Conservation (phyloP, 2,797 vertebrate species). For the Dendrocincla tyrannina region DNA sequence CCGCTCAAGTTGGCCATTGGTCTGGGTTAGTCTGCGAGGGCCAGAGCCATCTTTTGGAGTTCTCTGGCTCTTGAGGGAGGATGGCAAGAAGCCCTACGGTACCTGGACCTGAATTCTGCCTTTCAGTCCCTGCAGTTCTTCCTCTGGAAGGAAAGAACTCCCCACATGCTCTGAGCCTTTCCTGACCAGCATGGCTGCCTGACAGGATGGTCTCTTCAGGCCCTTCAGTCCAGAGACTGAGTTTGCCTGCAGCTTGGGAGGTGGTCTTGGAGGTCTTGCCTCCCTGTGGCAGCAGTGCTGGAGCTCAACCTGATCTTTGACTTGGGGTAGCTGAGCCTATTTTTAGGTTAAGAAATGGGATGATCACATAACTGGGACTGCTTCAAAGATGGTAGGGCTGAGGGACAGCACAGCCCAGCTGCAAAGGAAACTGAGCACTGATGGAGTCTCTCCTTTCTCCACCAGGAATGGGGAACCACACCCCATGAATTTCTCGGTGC, state of each 20-base stretch:
- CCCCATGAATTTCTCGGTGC: conserved; percentile 87
- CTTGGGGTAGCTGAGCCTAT: fast-evolving
- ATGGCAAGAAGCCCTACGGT: background rate
- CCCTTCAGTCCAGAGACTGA: background rate
- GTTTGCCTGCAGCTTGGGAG: background rate
- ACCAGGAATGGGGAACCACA: conserved; percentile 90
- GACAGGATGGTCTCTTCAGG: background rate
- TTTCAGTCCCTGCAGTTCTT: background rate
- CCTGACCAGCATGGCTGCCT: background rate
- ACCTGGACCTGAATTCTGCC: background rate
- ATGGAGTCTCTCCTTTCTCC: background rate
- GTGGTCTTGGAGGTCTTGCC: background rate
- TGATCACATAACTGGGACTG: background rate
- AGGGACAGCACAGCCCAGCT: background rate
- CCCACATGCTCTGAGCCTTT: fast-evolving
- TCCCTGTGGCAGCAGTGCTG: background rate
- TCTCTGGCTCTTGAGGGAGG: background rate
- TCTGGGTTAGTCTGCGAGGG: background rate
- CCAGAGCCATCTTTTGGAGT: background rate
- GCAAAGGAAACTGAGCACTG: background rate
- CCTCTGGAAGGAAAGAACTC: background rate
- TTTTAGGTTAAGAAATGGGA: background rate
- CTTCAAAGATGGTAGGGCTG: background rate
- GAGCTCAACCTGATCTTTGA: background rate
- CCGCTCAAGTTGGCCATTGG: background rate